These are phyloP conservation scores for Drosophila grimshawi DNA, from an alignment of 1,140 invertebrate genomes.

Conservation along the genomic window DNA sequence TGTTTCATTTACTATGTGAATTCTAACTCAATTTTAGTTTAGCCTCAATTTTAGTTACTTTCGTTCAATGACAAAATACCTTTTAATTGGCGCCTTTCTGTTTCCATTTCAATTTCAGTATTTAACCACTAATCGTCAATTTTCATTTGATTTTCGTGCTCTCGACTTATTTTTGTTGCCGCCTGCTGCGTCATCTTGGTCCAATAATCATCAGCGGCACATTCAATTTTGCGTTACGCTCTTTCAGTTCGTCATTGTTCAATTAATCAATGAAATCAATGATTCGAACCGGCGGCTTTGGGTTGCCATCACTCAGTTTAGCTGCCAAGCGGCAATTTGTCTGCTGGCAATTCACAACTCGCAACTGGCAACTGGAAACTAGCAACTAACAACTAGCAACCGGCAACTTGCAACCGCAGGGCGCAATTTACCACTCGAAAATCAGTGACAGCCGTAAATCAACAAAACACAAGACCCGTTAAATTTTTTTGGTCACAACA, in stretches of 20 bases:
- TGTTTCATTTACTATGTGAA: background rate
- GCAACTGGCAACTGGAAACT: conserved; percentile 5
- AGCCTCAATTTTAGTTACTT: conserved; percentile 14
- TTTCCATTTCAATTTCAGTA: conserved; percentile 14
- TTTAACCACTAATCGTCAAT: conserved; percentile 5
- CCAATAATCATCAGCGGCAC: conserved; percentile 26
- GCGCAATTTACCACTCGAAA: conserved; percentile 41
- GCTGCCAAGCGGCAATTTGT: conserved; percentile 33
- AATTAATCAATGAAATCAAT: conserved; percentile 49
- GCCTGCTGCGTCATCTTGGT: conserved; percentile 42
- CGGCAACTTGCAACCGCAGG: conserved; percentile 22
- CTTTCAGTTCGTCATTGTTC: conserved; percentile 28
- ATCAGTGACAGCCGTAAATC: conserved; percentile 44
- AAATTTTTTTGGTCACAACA: background rate
- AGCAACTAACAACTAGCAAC: conserved; percentile 3
- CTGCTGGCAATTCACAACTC: conserved; percentile 24
- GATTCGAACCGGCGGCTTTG: conserved; percentile 40
- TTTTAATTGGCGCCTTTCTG: conserved; percentile 22
- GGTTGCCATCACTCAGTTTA: conserved; percentile 18
- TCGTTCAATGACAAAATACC: conserved; percentile 66
- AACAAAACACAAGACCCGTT: conserved; percentile 20
- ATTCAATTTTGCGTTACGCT: conserved; percentile 36
- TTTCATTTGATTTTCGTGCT: conserved; percentile 20
- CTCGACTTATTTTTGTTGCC: conserved; percentile 1
- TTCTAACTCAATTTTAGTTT: conserved; percentile 5